These are phyloP conservation scores for Phymorhynchus buccinoides DNA, from an alignment of 1,140 invertebrate species.

Conservation along the genomic window DNA sequence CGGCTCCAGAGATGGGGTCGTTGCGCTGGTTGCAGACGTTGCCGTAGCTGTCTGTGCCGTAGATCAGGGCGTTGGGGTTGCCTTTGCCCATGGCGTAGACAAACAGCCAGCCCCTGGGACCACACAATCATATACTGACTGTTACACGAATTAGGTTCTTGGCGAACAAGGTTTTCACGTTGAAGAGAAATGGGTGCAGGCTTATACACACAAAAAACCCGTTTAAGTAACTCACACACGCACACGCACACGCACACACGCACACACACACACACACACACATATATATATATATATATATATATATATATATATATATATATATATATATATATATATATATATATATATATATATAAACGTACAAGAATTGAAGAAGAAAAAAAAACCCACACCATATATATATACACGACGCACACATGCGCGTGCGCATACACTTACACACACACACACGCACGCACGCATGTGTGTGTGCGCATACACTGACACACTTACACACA, in stretches of 20 bases:
- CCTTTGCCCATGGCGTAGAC: slow-evolving; percentile 76
- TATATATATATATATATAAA: too few species aligned
- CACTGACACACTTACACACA: background rate
- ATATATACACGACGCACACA: too few species aligned
- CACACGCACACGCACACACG: too few species aligned
- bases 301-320: too few species aligned
- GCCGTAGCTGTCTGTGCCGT: slow-evolving; percentile 81
- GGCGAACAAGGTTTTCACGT: background rate
- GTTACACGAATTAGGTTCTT: background rate
- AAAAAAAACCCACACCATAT: too few species aligned
- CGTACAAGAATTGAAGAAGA: too few species aligned
- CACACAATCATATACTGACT: slow-evolving; percentile 26
- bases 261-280: too few species aligned
- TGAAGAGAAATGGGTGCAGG: background rate
- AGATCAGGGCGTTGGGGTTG: slow-evolving; percentile 76
- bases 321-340: too few species aligned
- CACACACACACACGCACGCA: too few species aligned
- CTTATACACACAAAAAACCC: background rate
- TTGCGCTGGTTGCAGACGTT: slow-evolving; percentile 79
- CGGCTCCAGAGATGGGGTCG: slow-evolving; percentile 63
- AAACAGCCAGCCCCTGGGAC: slow-evolving; percentile 71
- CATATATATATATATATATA: too few species aligned
- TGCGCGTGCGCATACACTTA: too few species aligned
- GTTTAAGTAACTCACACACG: background rate
- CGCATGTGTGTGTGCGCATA: background rate